Base-by-base conservation (phyloP, 2,888 invertebrate species). In the Parascotia fuliginaria region DNA sequence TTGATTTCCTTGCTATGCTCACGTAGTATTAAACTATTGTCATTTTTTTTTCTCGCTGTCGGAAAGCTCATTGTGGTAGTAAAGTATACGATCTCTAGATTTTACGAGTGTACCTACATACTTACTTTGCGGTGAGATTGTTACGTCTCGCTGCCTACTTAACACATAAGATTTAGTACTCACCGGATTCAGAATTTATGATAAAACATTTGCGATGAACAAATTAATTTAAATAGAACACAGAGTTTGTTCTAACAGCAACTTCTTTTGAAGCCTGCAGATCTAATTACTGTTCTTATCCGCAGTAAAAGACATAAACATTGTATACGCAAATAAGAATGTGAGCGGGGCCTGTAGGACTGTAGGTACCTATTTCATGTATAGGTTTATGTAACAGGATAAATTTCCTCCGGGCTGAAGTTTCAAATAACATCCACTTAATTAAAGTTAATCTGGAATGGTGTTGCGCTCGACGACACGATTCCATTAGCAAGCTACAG, bases 401-500 rank as follows among this genome's bases (percentile, higher is more conserved):
- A 81, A 81, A 86, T 83, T 75, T 78, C 73, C 77, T 73, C 70
- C 55, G 57, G 74, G 67, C 70, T 77, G 73, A 83, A 85, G 83
- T 85, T 83, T 82, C 79, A 77, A 85, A 85, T 85, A 85, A 83
- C 88, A 87, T 83, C 81, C 83, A 79, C 83, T 88, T 88, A 88
- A 88, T 89, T 89, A 87, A 87, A 87, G 83, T 86, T 86, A 87
- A 89, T 87, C 87, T 83, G 73, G 75, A 85, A 83, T 83, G 79
- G 81, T 79, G 82, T 82, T 77, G 78, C 78, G 77, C 68, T 63
- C 80, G 79, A 75, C 80, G 78, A 85, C 85, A 85, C 77, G 84
- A 83, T 85, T 85, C 85, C 79, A 86, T 89, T 88, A 87, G 77
- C 75, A 72, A 61, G 77, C 73, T 75, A 82, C 83, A 79, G 72